A percentile compares a stretch with the other conserved stretches of the same genome.
phyloP scores from a whole-genome alignment of 2,888 invertebrate genomes.

The Andrena bucephala region DNA sequence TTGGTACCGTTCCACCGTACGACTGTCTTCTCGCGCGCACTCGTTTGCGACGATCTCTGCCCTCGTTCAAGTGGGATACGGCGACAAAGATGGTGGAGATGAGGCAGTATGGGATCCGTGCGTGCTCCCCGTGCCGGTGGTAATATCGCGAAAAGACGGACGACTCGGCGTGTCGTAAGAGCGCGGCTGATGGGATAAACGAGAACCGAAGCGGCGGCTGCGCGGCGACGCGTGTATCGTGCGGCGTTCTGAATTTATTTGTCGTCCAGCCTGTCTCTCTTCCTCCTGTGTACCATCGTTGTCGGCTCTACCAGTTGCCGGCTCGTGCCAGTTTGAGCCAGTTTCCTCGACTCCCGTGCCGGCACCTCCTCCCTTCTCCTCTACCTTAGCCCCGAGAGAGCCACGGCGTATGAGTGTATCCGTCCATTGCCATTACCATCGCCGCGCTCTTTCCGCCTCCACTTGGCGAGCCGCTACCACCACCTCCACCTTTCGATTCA shows the following conservation, averaged over 20 bases:
- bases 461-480: constrained; percentile 39
- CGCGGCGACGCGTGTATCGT: constrained; percentile 63
- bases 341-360: constrained; percentile 73
- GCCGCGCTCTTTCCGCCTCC: constrained; percentile 42
- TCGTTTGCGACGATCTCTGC: neutral
- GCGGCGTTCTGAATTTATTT: constrained; percentile 72
- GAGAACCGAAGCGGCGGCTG: constrained; percentile 51
- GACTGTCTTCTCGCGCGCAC: constrained; percentile 18
- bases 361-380: constrained; percentile 47
- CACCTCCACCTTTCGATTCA: constrained; percentile 40
- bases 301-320: constrained; percentile 70
- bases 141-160: constrained; percentile 35
- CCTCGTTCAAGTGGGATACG: constrained; percentile 7
- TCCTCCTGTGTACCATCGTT: constrained; percentile 54
- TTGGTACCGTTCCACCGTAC: constrained; percentile 17
- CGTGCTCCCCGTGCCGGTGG: neutral
- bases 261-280: constrained; percentile 54
- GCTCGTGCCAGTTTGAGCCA: constrained; percentile 81
- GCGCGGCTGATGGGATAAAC: constrained; percentile 17
- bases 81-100: neutral
- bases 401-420: constrained; percentile 21
- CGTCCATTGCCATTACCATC: constrained; percentile 63
- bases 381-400: constrained; percentile 22
- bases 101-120: neutral
- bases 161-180: constrained; percentile 5